Conservation (phyloP, 1,140 invertebrate genomes). For the Palaemon carinicauda region DNA sequence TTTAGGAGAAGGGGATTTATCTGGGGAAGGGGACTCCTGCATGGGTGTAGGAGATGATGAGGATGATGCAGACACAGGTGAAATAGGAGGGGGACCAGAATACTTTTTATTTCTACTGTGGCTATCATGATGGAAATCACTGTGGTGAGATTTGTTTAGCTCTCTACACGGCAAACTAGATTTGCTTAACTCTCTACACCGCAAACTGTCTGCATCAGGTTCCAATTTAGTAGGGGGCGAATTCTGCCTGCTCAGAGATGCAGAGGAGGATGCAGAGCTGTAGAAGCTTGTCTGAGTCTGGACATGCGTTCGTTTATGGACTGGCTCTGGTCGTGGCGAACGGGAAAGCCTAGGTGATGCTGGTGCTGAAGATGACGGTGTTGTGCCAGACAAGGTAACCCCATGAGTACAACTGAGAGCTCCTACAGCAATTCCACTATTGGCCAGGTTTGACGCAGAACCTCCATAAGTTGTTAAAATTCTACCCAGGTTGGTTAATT, state of each 20-base stretch:
- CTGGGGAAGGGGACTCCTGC: not conserved
- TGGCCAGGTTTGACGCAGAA: not conserved
- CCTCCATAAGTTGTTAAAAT: not conserved
- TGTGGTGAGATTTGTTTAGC: no score
- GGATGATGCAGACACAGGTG: no score
- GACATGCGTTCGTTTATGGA: slow-evolving; percentile 23
- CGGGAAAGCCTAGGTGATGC: not conserved
- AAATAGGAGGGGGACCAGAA: no score
- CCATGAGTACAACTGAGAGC: not conserved
- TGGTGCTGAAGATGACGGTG: not conserved
- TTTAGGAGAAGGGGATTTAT: not conserved
- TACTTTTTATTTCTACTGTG: no score
- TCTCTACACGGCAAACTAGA: no score
- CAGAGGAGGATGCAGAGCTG: not conserved
- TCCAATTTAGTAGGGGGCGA: not conserved
- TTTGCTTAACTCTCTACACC: no score
- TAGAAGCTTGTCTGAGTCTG: slow-evolving; percentile 41
- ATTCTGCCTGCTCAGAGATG: not conserved
- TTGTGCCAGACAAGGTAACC: not conserved
- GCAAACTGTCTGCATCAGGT: no score
- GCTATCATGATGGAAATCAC: no score
- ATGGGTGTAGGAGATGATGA: no score
- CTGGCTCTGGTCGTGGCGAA: slow-evolving; percentile 13
- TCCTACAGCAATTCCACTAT: not conserved
- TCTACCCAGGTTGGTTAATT: not conserved